These are phyloP conservation scores for Eupelmus urozonus DNA, from an alignment of 2,888 invertebrate species.

Conservation along the genomic window DNA sequence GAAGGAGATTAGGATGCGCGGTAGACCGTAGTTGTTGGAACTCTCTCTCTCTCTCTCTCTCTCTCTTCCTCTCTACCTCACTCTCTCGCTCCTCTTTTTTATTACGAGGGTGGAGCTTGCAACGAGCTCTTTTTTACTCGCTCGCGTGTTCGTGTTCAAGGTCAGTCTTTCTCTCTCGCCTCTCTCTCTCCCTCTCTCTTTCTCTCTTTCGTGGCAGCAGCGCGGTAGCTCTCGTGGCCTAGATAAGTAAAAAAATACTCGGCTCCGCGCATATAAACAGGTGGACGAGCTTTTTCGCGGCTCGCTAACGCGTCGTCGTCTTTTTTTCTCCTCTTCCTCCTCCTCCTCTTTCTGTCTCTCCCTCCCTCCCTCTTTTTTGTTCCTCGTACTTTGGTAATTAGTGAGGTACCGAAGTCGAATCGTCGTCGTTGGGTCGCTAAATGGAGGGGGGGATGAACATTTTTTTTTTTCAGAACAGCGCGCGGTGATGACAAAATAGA, in stretches of 20 bases:
- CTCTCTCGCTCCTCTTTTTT: background rate
- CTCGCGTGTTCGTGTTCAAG: conserved; percentile 2
- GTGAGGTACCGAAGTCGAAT: conserved; percentile 29
- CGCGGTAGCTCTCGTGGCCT: conserved; percentile 41
- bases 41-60: background rate
- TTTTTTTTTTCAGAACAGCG: conserved; percentile 3
- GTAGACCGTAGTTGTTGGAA: conserved; percentile 3
- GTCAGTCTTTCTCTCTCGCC: background rate
- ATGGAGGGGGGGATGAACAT: background rate
- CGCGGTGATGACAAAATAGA: background rate
- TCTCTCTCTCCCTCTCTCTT: background rate
- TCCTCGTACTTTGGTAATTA: conserved; percentile 47
- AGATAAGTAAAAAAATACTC: conserved; percentile 53
- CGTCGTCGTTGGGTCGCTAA: no score
- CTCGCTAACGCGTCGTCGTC: conserved; percentile 30
- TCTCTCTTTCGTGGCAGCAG: background rate
- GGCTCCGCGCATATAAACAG: conserved; percentile 44
- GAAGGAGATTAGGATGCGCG: conserved; percentile 8
- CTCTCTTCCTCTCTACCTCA: background rate
- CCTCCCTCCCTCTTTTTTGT: conserved; percentile 11
- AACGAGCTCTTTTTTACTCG: background rate
- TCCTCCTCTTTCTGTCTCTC: conserved; percentile 2
- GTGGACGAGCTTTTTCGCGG: conserved; percentile 49
- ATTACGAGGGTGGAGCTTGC: conserved; percentile 7
- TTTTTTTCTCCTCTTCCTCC: background rate